Evolutionary conservation across 2,797 vertebrate species (phyloP), one percentile per base, ranked within the genome.

Genomic region (Artibeus lituratus): DNA sequence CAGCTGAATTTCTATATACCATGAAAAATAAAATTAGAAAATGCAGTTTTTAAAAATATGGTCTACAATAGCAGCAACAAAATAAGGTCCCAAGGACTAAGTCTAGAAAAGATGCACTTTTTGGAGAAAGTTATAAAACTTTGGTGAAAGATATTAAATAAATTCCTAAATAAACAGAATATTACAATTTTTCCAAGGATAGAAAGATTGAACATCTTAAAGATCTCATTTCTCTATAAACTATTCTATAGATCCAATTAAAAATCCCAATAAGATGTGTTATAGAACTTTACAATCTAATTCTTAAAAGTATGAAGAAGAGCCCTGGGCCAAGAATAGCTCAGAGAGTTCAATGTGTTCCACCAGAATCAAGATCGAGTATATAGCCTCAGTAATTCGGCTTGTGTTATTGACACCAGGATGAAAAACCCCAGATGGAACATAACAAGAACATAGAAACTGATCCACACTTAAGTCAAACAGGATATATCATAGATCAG

Each of bases 261-360:
- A 84, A 93, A 97, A 91, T 72, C 21, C 26, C 73, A 84, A 62
- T 37, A 72, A 74, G 65, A 32, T 29, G 39, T 72, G 91, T 93
- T 49, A 1, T 59, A 26, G 76, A 51, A 74, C 32, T 83, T 94
- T 32, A 32, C 37, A 69, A 70, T 80, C 51, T 70, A 84, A 94
- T 83, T 86, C 51, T 53, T 76, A 78, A 94, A 42, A 42, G 37
- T 44, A 62, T 69, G 80, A 70, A 74, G 55, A 87, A 84, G 39
- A 72, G 55, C 44, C 44, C 84, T 26, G 9, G 37, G 9, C 15
- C 7, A 18, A 92, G 21, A n/a, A 47, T 19, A 70, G 10, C 67
- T 85, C 37, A 74, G 21, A 21, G 10, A 76, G 59, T 24, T 57
- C 32, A 51, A 53, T 67, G n/a, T 53, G 80, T 55, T 90, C 47